A percentile compares a stretch with the other conserved stretches of the same genome.
Conservation (phyloP, 35 echinoderm and acorn worm genomes). For the Hemicentrotus pulcherrimus region DNA sequence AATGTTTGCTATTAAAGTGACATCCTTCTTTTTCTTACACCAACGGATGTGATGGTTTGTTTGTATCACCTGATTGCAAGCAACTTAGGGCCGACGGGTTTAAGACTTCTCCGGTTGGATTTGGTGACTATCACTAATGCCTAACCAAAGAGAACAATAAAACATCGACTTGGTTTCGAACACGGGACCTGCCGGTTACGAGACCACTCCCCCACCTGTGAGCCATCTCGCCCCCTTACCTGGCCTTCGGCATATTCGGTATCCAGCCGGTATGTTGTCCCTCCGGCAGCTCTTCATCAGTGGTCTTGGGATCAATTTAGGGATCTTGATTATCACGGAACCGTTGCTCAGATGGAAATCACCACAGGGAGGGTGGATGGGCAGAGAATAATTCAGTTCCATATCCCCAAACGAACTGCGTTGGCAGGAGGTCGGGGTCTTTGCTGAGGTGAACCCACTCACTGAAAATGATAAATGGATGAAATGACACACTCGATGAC, state of each 20-base stretch:
- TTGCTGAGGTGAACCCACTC: neutral
- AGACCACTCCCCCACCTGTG: no score
- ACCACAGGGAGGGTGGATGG: neutral
- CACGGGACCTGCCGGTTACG: no score
- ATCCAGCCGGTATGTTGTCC: neutral
- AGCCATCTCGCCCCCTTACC: neutral
- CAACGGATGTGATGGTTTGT: no score
- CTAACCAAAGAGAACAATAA: no score
- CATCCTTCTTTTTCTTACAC: no score
- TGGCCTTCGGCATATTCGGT: neutral
- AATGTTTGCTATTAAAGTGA: no score
- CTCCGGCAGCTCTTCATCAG: neutral
- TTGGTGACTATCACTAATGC: no score
- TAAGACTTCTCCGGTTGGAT: no score
- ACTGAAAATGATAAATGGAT: neutral
- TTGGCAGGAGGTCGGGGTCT: neutral
- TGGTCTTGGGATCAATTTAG: neutral
- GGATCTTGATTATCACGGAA: neutral
- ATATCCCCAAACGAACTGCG: neutral
- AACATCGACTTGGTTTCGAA: no score
- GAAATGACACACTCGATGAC: no score
- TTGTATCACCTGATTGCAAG: no score
- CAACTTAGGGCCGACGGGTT: no score
- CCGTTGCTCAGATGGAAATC: neutral
- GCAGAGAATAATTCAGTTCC: neutral